phyloP scores from a whole-genome alignment of 2,113 vertebrate species.

The Artemisiospiza belli region DNA sequence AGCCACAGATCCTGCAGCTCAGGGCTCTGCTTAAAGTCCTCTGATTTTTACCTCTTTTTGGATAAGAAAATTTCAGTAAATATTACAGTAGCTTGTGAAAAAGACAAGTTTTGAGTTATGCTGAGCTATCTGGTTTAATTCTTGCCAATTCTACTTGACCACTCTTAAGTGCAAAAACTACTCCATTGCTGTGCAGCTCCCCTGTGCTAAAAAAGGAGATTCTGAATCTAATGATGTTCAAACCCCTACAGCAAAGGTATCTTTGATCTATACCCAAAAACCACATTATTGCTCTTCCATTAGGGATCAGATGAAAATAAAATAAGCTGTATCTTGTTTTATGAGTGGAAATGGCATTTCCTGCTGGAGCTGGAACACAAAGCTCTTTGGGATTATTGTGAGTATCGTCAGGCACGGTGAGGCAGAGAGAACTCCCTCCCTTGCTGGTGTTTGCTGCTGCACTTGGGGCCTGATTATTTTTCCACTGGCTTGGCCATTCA shows the following conservation, averaged over 20 bases:
- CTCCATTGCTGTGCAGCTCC: not conserved
- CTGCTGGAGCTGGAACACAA: not conserved
- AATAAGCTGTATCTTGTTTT: not conserved
- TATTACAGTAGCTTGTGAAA: not conserved
- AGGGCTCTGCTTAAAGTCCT: not conserved
- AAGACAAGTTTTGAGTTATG: not conserved
- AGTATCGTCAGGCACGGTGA: fast-evolving
- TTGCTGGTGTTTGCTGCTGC: not conserved
- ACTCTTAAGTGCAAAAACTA: not conserved
- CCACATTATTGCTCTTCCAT: not conserved
- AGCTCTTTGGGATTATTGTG: not conserved
- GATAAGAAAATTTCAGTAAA: not conserved
- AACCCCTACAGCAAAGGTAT: not conserved
- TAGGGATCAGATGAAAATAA: not conserved
- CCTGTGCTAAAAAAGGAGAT: not conserved
- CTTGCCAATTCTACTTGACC: not conserved
- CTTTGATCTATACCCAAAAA: not conserved
- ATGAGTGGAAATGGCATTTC: not conserved
- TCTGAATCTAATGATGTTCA: not conserved
- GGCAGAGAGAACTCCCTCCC: not conserved
- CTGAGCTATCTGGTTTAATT: not conserved
- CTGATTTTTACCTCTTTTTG: not conserved
- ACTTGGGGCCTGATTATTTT: not conserved
- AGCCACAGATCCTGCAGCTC: not conserved
- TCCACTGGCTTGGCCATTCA: not conserved